Evolutionary conservation across 1,140 invertebrate species (phyloP).

Genomic region (Bathynomus jamesi): DNA sequence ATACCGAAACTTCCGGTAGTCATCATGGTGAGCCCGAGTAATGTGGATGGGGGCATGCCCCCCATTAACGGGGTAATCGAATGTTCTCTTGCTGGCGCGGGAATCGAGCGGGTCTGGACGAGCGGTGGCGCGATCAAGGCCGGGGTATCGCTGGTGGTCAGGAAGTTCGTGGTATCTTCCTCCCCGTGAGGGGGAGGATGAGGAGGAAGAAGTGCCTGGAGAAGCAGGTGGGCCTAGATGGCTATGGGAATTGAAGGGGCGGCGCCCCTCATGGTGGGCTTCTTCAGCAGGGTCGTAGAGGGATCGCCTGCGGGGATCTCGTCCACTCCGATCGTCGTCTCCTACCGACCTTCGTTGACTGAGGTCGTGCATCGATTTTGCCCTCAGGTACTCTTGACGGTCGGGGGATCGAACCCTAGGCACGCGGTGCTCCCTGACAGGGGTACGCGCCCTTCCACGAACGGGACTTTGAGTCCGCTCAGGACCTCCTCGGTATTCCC

Average conservation of each 20-base stretch:
- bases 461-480: constrained; percentile 14
- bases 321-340: constrained; percentile 5
- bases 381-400: constrained; percentile 25
- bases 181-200: constrained; percentile 15
- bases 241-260: constrained; percentile 20
- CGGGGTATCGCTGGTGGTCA: constrained; percentile 21
- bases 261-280: constrained; percentile 3
- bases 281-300: constrained; percentile 24
- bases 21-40: constrained; percentile 25
- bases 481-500: constrained; percentile 15
- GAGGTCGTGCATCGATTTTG: constrained; percentile 34
- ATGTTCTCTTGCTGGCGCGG: constrained; percentile 16
- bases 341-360: constrained; percentile 8
- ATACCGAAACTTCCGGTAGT: constrained; percentile 25
- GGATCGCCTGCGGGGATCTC: constrained; percentile 28
- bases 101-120: constrained; percentile 23
- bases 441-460: background rate
- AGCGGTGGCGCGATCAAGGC: constrained; percentile 30
- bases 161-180: constrained; percentile 26
- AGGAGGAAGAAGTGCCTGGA: constrained; percentile 18
- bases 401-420: constrained; percentile 21
- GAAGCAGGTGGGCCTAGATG: constrained; percentile 14
- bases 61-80: constrained; percentile 32
- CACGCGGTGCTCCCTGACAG: constrained; percentile 1
- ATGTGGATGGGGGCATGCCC: constrained; percentile 29